These are phyloP conservation scores for Cairina moschata DNA, from an alignment of 2,113 vertebrate species.

Conservation along the genomic window DNA sequence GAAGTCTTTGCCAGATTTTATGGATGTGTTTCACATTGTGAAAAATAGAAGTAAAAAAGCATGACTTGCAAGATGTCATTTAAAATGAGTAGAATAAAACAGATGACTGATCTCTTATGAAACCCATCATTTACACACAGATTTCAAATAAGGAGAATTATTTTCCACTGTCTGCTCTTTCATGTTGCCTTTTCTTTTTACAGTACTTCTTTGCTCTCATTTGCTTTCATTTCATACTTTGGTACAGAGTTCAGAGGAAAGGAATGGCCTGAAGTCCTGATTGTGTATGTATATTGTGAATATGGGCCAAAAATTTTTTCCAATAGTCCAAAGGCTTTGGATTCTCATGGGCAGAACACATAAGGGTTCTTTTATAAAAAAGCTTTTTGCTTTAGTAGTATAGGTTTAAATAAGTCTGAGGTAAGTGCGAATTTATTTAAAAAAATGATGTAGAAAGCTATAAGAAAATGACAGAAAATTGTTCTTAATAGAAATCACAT, in stretches of 20 bases:
- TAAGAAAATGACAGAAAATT: neutral
- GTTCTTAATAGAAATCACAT: neutral
- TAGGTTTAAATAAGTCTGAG: neutral
- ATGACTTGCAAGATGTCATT: neutral
- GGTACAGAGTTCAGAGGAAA: neutral
- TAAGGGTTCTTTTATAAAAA: neutral
- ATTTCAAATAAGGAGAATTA: neutral
- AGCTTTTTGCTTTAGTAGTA: neutral
- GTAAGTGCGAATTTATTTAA: neutral
- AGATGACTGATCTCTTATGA: neutral
- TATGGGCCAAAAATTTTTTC: neutral
- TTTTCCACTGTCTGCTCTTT: neutral
- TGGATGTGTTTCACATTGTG: neutral
- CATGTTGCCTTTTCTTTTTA: neutral
- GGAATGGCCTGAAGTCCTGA: neutral
- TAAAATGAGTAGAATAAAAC: constrained; percentile 4
- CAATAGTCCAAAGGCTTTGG: neutral
- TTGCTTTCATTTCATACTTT: neutral
- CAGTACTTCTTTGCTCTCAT: neutral
- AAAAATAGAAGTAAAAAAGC: constrained; percentile 12
- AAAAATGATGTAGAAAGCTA: neutral
- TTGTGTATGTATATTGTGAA: neutral
- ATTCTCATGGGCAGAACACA: neutral
- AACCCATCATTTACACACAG: neutral
- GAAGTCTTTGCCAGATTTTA: neutral